phyloP scores from a whole-genome alignment of 2,888 invertebrate genomes.

The Deroplatys truncata region DNA sequence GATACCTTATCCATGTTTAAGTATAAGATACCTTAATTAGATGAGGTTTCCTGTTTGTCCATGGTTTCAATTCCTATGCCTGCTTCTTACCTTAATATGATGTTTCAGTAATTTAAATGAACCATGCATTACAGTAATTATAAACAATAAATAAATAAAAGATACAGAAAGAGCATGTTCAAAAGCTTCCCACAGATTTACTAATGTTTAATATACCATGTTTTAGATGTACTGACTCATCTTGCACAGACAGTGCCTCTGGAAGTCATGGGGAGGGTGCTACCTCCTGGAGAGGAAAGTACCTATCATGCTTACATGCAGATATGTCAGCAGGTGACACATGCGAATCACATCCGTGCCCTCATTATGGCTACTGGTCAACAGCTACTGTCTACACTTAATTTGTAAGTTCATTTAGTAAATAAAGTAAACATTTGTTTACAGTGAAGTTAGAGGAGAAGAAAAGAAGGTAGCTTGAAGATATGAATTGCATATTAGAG shows the following conservation, averaged over 20 bases:
- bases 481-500: too few relatives aligned
- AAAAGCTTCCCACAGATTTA: too few relatives aligned
- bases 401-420: conserved; percentile 15
- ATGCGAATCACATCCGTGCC: conserved; percentile 56
- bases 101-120: too few relatives aligned
- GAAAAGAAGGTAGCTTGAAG: too few relatives aligned
- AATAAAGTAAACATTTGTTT: not conserved
- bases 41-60: too few relatives aligned
- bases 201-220: not conserved
- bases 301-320: conserved; percentile 44
- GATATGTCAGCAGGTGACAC: conserved; percentile 54
- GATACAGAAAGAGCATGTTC: too few relatives aligned
- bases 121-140: too few relatives aligned
- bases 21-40: too few relatives aligned
- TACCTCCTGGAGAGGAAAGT: conserved; percentile 43
- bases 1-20: too few relatives aligned
- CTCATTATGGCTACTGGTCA: conserved; percentile 58
- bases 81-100: too few relatives aligned
- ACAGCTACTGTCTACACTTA: conserved; percentile 43
- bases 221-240: conserved; percentile 46
- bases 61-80: too few relatives aligned
- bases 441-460: not conserved
- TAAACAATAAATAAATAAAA: too few relatives aligned
- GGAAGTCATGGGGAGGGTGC: conserved; percentile 45
- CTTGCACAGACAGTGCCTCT: conserved; percentile 46